Conservation (phyloP, 1,140 invertebrate genomes). For the Marisa cornuarietis region DNA sequence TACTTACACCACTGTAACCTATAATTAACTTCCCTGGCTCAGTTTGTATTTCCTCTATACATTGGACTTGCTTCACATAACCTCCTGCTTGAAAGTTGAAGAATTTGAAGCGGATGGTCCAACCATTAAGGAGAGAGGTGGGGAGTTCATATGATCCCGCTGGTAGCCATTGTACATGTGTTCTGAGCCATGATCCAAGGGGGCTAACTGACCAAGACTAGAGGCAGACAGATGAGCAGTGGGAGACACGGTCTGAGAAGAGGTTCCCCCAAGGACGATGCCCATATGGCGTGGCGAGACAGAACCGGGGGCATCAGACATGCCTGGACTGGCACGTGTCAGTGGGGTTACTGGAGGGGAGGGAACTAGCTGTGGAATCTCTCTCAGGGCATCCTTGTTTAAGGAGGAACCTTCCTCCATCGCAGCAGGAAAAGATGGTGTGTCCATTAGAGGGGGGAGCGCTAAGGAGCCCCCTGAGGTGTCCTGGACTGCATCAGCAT, state of each 20-base stretch:
- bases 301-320: constrained; percentile 10
- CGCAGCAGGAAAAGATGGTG: neutral
- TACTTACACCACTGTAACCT: no score
- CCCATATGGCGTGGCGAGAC: neutral
- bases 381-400: neutral
- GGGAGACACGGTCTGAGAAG: neutral
- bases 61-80: neutral
- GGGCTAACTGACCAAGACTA: neutral
- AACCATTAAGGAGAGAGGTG: constrained; percentile 9
- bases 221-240: constrained; percentile 13
- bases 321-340: constrained; percentile 5
- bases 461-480: constrained; percentile 11
- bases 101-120: neutral
- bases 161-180: neutral
- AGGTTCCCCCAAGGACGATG: neutral
- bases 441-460: constrained; percentile 21
- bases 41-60: no score
- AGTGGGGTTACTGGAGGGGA: neutral
- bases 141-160: neutral
- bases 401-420: neutral
- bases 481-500: constrained; percentile 11
- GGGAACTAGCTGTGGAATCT: neutral
- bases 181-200: neutral
- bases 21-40: no score
- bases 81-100: constrained; percentile 35